Evolutionary conservation across 2,888 invertebrate genomes (phyloP).

Genomic region (Crepidodera aurea): DNA sequence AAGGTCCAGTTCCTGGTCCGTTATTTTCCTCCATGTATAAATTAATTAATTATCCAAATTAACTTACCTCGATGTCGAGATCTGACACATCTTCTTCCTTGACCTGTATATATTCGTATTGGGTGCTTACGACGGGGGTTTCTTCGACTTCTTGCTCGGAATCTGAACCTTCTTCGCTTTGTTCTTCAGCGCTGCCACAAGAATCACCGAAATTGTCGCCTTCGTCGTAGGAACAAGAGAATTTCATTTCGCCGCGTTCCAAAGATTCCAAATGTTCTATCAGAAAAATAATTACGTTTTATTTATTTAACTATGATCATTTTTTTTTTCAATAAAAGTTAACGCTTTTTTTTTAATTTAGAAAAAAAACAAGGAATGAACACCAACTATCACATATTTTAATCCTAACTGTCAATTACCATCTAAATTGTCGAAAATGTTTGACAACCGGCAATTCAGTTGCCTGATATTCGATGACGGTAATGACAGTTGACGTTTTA

Average conservation of each 20-base stretch:
- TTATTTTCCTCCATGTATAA: no score
- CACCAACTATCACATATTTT: no score
- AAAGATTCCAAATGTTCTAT: slow-evolving; percentile 74
- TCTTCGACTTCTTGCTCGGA: slow-evolving; percentile 64
- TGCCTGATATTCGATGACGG: no score
- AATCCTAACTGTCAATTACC: no score
- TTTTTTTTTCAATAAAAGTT: no score
- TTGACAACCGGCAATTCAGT: no score
- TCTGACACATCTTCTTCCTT: slow-evolving; percentile 55
- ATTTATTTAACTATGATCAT: no score
- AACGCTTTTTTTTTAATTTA: no score
- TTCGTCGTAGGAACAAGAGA: slow-evolving; percentile 66
- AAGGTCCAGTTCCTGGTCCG: no score
- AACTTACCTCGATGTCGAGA: slow-evolving; percentile 67
- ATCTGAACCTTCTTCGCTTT: slow-evolving; percentile 72
- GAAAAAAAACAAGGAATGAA: no score
- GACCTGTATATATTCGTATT: slow-evolving; percentile 63
- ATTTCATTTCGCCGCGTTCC: slow-evolving; percentile 89
- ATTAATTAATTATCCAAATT: not conserved
- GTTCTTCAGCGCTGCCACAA: slow-evolving; percentile 72
- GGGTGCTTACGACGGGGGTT: slow-evolving; percentile 37
- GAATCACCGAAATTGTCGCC: slow-evolving; percentile 64
- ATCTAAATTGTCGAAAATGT: no score
- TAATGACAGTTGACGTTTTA: no score
- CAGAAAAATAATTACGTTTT: not conserved